Base-by-base conservation (phyloP, 2,888 invertebrate genomes). In the Limnephilus rhombicus region DNA sequence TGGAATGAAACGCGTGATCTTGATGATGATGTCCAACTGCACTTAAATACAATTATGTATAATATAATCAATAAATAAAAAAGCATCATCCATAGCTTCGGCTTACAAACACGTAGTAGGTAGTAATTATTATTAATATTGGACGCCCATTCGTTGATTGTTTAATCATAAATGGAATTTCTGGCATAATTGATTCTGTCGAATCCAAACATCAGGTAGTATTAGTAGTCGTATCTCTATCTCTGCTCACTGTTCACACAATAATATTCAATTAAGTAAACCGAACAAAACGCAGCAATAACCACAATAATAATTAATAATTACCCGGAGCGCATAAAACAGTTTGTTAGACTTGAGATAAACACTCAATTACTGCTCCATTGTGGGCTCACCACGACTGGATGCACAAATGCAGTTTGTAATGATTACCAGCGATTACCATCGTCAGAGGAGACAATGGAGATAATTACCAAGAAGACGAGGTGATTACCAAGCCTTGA, bases 371-470 rank as follows among this genome's bases (percentile, higher is more conserved):
- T 87, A 87, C 49, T 18, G 68, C 31, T 87, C 29, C 87, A 49
- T 87, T 87, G 87, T 87, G 49, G 37, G 24, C 34, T 24, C 34
- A 34, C 83, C 37, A 41, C 37, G 83, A 83, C 37, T 83, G 83
- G 83, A 34, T 31, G 83, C 83, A 34, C 83, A 83, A 83, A 83
- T 83, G 83, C 83, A 37, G 83, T 83, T 41, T 41, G 83, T 83
- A 83, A 83, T 83, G 31, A 83, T 83, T 83, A 34, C 37, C 53
- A 53, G 53, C 53, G 53, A 85, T 85, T 37, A 86, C 45, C 45
- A 86, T 86, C 85, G 45, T 29, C 85, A 15, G 53, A 53, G n/a
- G 87, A 85, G 80, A 91, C 86, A 91, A 91, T 91, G 91, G 29
- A 81, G 87, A 91, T 87, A 87, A 91, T 91, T 87, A 81, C 87